Evolutionary conservation across 2,797 vertebrate species (phyloP).

Genomic region (Neosilurus mollespiculum): DNA sequence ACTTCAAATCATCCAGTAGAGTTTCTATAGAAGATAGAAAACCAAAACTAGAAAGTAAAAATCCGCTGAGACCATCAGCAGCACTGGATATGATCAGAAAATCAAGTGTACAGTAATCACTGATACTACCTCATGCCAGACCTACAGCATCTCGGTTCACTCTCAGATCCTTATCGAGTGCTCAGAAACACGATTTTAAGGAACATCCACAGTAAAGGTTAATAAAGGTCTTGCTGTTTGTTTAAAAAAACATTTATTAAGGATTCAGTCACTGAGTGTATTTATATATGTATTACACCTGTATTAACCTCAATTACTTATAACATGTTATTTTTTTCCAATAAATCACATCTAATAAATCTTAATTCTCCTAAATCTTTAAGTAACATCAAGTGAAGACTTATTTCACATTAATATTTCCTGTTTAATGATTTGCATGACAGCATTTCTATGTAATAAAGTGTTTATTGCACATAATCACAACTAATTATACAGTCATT

Average conservation of each 20-base stretch:
- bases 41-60: not conserved
- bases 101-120: not conserved
- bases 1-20: not conserved
- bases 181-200: not conserved
- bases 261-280: no score
- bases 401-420: not conserved
- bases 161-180: not conserved
- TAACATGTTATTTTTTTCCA: not conserved
- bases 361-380: not conserved
- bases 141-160: no score
- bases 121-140: not conserved
- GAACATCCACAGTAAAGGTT: not conserved
- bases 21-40: conserved; percentile 7
- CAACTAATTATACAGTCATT: not conserved
- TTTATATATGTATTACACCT: not conserved
- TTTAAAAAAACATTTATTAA: not conserved
- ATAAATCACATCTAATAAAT: not conserved
- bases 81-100: not conserved
- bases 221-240: conserved; percentile 13
- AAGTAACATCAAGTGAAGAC: not conserved
- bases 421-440: not conserved
- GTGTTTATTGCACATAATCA: not conserved
- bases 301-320: not conserved
- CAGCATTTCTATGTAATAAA: not conserved
- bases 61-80: not conserved